A percentile compares a stretch with the other conserved stretches of the same genome.
Evolutionary conservation across 30 jellyfish, hydroid and myxozoan genomes (phyloP).

Genomic region (Mastigias papua): DNA sequence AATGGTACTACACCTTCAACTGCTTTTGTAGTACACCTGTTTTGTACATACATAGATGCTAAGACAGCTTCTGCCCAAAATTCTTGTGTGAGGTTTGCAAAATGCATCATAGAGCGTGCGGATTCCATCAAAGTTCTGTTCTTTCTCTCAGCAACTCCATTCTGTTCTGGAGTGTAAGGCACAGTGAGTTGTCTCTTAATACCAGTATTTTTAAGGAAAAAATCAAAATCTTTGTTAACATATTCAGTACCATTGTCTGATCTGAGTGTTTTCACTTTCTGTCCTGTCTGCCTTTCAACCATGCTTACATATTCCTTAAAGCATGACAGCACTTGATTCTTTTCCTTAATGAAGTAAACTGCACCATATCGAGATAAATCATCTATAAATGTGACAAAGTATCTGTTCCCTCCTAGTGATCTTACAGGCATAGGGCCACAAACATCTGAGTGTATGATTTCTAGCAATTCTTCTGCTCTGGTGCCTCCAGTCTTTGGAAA

Average conservation of each 20-base stretch:
- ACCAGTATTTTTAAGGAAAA: constrained; percentile 11
- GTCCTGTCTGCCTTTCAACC: constrained; percentile 10
- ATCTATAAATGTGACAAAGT: constrained; percentile 52
- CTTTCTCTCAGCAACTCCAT: constrained; percentile 38
- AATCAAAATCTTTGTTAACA: constrained; percentile 34
- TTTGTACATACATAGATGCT: not conserved
- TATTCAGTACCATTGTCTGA: constrained; percentile 75
- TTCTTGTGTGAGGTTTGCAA: constrained; percentile 20
- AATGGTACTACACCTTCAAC: constrained; percentile 19
- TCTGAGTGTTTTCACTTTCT: constrained; percentile 7
- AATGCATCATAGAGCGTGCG: constrained; percentile 34
- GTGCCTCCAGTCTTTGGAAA: too few species aligned
- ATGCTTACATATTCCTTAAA: constrained; percentile 29
- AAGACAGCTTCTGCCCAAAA: constrained; percentile 3
- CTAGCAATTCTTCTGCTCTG: constrained; percentile 20
- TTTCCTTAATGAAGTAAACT: constrained; percentile 13
- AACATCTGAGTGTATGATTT: constrained; percentile 3
- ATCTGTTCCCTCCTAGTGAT: constrained; percentile 30
- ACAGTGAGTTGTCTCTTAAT: constrained; percentile 18
- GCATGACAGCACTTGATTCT: constrained; percentile 23
- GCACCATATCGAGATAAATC: constrained; percentile 40
- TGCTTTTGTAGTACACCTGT: constrained; percentile 29
- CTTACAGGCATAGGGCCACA: constrained; percentile 39
- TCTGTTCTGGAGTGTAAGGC: constrained; percentile 65
- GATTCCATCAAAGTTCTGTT: constrained; percentile 7